Evolutionary conservation across 64 coral and sea anemone genomes (phyloP).

Genomic region (Dendronephthya gigantea): DNA sequence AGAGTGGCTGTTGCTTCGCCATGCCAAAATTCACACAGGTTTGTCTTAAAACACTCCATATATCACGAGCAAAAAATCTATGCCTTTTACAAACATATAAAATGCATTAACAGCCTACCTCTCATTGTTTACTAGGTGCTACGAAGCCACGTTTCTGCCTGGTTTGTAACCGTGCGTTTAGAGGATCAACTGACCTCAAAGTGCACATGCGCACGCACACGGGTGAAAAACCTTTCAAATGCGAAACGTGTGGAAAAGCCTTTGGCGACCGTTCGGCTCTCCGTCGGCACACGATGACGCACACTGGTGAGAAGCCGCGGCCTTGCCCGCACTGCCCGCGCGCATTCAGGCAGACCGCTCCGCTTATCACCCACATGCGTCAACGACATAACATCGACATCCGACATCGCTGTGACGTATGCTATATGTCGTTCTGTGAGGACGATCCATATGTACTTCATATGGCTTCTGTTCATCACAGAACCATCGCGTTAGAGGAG

Average conservation of each 20-base stretch:
- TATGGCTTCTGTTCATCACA: not conserved
- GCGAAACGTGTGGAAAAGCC: not conserved
- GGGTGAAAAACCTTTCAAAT: not conserved
- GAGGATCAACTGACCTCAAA: slow-evolving; percentile 1
- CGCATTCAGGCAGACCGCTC: not conserved
- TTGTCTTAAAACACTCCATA: too few relatives aligned
- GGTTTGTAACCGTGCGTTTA: slow-evolving; percentile 8
- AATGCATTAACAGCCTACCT: not conserved
- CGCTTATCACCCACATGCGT: not conserved
- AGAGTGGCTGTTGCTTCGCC: not conserved
- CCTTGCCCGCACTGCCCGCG: not conserved
- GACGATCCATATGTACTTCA: not conserved
- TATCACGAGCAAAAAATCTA: too few relatives aligned
- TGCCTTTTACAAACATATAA: too few relatives aligned
- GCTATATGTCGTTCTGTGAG: not conserved
- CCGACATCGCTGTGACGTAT: not conserved
- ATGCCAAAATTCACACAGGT: slow-evolving; percentile 18
- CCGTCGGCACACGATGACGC: not conserved
- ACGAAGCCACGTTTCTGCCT: slow-evolving; percentile 1
- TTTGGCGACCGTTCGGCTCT: not conserved
- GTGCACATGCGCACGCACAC: not conserved
- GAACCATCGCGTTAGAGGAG: not conserved
- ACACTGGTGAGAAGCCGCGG: not conserved
- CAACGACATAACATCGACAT: not conserved
- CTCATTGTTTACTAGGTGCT: not conserved